A percentile compares a stretch with the other conserved stretches of the same genome.
Evolutionary conservation across 2,113 vertebrate genomes (phyloP).

Genomic region (Geothlypis trichas): DNA sequence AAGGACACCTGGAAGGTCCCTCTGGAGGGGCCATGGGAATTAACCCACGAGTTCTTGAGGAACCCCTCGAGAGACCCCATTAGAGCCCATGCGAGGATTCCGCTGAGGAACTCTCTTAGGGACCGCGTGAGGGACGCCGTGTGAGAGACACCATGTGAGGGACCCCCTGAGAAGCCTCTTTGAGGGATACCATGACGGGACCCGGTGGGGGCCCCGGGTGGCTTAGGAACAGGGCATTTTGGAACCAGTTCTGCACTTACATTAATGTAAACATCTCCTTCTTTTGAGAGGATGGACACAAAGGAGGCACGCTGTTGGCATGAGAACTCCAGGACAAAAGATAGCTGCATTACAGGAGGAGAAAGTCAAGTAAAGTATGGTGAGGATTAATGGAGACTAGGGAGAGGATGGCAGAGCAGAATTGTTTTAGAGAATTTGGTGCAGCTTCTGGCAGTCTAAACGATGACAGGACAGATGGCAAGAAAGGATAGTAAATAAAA

Average conservation of each 20-base stretch:
- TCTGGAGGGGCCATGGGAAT: neutral
- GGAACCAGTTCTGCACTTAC: rapidly evolving
- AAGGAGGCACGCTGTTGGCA: neutral
- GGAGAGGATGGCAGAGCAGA: neutral
- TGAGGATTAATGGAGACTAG: rapidly evolving
- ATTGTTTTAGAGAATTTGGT: neutral
- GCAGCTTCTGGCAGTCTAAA: neutral
- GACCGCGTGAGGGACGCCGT: too few species aligned
- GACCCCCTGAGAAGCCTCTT: too few species aligned
- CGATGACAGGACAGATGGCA: rapidly evolving
- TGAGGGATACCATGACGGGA: neutral
- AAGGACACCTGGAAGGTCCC: rapidly evolving
- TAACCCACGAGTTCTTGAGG: too few species aligned
- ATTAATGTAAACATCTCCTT: rapidly evolving
- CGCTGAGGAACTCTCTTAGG: neutral
- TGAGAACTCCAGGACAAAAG: neutral
- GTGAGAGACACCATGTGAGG: neutral
- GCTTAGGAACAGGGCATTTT: neutral
- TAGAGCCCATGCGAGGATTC: neutral
- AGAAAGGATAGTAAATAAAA: neutral
- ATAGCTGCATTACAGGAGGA: neutral
- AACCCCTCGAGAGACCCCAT: too few species aligned
- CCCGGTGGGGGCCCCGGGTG: neutral
- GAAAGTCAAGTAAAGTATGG: neutral
- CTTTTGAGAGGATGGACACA: neutral